Evolutionary conservation across 2,888 invertebrate species (phyloP), one percentile per base, ranked within the genome.

Genomic region (Aspidiotus destructor): DNA sequence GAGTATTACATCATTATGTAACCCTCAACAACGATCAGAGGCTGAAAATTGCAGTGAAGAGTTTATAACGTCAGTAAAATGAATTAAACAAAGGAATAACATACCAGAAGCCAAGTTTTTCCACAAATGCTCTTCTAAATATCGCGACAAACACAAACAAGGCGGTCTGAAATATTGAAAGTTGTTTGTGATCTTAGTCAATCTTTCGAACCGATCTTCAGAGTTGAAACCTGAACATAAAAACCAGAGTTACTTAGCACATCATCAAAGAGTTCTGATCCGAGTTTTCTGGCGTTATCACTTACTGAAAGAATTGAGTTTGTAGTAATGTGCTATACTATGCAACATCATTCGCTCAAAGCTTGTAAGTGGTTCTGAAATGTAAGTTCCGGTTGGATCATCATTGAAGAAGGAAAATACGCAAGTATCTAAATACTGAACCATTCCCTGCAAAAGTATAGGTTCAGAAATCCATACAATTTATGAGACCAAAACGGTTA

Each of bases 301-400:
- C 52, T 70, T 70, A 71, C 71, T 71, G 42, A 17, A 54, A 3
- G 71, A 70, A 67, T 69, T 60, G 42, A 71, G 60, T 63, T 65
- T 62, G 42, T 71, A 71, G 48, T 69, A 71, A 68, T 69, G 71
- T n/a, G 68, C 70, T 11, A 71, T 71, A 17, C 70, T 61, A 41
- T 71, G 70, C 10, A 71, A 52, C 40, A 71, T 42, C 15, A 71
- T 61, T 42, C 71, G 55, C 15, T 71, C 63, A 28, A 65, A 71
- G 67, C 61, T 70, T 1, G 69, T 28, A 15, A 71, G 60, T 42
- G 71, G 71, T 7, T 54, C 63, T 3, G 70, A 70, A 8, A 58
- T 53, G 44, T 69, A 71, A 40, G 63, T 44, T 0, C 70, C 70
- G 9, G 60, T 70, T 11, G 71, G 71, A 57, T 52, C 28, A 9